phyloP scores from a whole-genome alignment of 2,113 vertebrate species.

The Arvicanthis niloticus region DNA sequence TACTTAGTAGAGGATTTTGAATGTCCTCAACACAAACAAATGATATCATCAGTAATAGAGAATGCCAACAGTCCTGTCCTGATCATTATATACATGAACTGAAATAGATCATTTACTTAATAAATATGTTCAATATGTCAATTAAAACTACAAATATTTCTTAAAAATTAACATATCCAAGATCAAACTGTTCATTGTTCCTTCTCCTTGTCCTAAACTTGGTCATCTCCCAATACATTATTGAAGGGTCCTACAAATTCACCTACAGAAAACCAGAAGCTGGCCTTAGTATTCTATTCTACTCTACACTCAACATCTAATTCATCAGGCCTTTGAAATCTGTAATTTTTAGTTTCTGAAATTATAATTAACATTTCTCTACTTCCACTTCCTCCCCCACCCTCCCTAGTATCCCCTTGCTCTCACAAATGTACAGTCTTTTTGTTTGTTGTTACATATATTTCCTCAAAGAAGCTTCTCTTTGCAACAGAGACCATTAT shows the following conservation, averaged over 20 bases:
- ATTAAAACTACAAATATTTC: background rate
- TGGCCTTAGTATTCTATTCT: background rate
- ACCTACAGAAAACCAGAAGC: background rate
- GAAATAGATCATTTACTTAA: background rate
- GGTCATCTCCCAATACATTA: background rate
- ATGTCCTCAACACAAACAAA: background rate
- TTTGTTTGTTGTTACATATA: background rate
- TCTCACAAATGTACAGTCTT: background rate
- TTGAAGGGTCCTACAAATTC: background rate
- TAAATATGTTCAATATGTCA: background rate
- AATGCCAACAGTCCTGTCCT: background rate
- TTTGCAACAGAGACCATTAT: background rate
- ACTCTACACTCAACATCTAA: background rate
- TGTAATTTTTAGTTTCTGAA: background rate
- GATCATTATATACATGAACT: background rate
- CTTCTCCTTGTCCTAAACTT: background rate
- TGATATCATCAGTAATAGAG: background rate
- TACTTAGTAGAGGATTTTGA: background rate
- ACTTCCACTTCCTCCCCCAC: background rate
- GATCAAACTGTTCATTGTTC: background rate
- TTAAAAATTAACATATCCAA: slow-evolving; percentile 18
- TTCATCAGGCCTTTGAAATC: background rate
- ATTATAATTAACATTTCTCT: background rate
- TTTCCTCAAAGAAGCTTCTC: background rate
- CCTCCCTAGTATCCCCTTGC: no score